Percentiles rank a stretch among this genome's conserved stretches.
phyloP scores from a whole-genome alignment of 2,113 vertebrate species.

The Ranitomeya variabilis region DNA sequence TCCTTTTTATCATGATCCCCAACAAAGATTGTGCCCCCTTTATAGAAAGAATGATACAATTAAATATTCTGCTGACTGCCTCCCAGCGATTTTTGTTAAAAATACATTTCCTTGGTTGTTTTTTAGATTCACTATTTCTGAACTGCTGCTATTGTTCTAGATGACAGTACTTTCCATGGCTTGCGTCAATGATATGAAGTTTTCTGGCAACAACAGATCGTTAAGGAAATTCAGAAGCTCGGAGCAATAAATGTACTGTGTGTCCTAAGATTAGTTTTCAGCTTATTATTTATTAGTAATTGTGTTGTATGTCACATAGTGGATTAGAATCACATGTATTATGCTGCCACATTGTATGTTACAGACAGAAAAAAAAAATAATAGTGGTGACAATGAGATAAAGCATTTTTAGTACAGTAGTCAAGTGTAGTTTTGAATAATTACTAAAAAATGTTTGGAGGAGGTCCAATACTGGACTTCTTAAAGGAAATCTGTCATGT shows the following conservation, averaged over 20 bases:
- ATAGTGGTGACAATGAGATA: no score
- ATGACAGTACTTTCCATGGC: not conserved
- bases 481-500: no score
- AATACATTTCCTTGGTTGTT: not conserved
- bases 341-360: not conserved
- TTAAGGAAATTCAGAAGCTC: not conserved
- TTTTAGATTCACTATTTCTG: not conserved
- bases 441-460: no score
- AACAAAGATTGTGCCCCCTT: not conserved
- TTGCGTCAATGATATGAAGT: not conserved
- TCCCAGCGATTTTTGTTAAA: not conserved
- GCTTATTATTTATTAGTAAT: not conserved
- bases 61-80: not conserved
- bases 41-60: conserved; percentile 15
- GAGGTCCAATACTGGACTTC: no score
- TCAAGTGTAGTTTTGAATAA: no score
- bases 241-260: not conserved
- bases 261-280: not conserved
- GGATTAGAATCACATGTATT: not conserved
- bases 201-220: not conserved
- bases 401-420: no score
- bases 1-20: conserved; percentile 40
- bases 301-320: not conserved
- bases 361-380: not conserved
- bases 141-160: not conserved